These are phyloP conservation scores for Operophtera brumata DNA, from an alignment of 2,888 invertebrate species.

Conservation along the genomic window DNA sequence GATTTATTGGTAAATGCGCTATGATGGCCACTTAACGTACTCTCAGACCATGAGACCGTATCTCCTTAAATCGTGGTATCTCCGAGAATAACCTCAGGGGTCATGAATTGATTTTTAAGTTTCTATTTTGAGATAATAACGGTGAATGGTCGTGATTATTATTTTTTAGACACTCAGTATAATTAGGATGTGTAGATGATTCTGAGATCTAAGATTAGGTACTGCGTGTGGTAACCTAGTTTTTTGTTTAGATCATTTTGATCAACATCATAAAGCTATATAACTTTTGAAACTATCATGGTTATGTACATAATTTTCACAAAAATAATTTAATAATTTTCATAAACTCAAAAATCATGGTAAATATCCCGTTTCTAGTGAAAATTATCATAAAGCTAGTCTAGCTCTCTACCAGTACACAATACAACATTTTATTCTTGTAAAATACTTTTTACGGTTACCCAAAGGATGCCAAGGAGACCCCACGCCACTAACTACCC, in stretches of 20 bases:
- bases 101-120: constrained; percentile 77
- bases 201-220: not conserved
- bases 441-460: no score
- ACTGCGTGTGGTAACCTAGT: not conserved
- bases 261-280: no score
- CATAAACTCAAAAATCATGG: no score
- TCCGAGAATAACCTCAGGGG: constrained; percentile 56
- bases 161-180: constrained; percentile 15
- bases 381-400: no score
- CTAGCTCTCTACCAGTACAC: no score
- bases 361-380: no score
- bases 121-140: constrained; percentile 52
- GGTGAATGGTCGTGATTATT: constrained; percentile 11
- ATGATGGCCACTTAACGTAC: constrained; percentile 64
- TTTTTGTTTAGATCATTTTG: not conserved
- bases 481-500: no score
- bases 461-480: no score
- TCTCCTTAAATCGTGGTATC: constrained; percentile 37
- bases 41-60: constrained; percentile 51
- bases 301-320: no score
- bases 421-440: no score
- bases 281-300: no score
- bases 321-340: no score
- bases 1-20: constrained; percentile 73
- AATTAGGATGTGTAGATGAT: constrained; percentile 12